Conservation (phyloP, 1,140 invertebrate genomes). For the Heliconius himera region DNA sequence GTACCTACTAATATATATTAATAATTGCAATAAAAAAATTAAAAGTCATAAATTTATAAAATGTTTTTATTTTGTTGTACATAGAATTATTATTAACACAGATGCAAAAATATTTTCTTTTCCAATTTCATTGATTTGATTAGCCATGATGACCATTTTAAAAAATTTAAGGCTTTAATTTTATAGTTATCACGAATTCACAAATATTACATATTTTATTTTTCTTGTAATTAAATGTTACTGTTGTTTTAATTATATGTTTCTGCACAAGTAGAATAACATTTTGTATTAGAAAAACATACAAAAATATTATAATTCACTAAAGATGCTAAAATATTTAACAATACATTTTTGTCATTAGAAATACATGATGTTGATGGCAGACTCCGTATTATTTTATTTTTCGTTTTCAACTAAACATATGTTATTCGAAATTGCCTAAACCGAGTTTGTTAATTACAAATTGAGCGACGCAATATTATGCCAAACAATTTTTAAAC, state of each 20-base stretch:
- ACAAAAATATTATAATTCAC: conserved; percentile 17
- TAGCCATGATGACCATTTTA: conserved; percentile 23
- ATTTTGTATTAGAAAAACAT: not conserved
- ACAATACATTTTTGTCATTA: conserved; percentile 23
- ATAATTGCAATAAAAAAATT: conserved; percentile 25
- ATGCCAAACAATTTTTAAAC: conserved; percentile 58
- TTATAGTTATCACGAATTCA: conserved; percentile 38
- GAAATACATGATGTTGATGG: not conserved
- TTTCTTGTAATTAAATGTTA: conserved; percentile 21
- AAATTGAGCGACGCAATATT: conserved; percentile 69
- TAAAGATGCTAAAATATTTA: conserved; percentile 28
- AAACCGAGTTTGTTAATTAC: conserved; percentile 47
- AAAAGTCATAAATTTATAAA: conserved; percentile 41
- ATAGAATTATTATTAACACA: conserved; percentile 62
- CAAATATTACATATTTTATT: conserved; percentile 27
- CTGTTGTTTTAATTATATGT: conserved; percentile 14
- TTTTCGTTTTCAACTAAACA: not conserved
- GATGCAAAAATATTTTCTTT: conserved; percentile 74
- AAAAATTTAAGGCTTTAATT: conserved; percentile 29
- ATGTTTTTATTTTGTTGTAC: conserved; percentile 64
- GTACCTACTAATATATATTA: too few species aligned
- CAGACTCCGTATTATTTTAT: not conserved
- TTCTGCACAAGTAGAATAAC: not conserved
- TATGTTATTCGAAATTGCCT: conserved; percentile 21
- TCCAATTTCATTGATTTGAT: conserved; percentile 43